Evolutionary conservation across 2,888 invertebrate genomes (phyloP).

Genomic region (Yponomeuta evonymella): DNA sequence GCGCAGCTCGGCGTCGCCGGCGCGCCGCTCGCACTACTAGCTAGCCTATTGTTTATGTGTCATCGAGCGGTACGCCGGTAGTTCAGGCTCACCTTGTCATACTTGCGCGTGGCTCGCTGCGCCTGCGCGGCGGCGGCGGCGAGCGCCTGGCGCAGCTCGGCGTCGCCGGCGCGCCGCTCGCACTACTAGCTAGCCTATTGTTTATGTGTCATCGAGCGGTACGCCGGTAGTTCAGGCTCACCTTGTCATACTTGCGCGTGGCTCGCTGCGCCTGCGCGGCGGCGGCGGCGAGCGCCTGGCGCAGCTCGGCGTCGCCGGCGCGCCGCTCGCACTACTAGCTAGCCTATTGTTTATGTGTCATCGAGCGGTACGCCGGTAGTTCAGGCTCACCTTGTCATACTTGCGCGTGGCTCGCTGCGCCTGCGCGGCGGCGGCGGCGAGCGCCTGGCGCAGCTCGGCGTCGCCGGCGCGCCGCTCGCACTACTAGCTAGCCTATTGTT

Average conservation of each 20-base stretch:
- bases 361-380: too few species aligned
- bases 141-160: constrained; percentile 80
- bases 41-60: too few species aligned
- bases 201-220: too few species aligned
- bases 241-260: constrained; percentile 81
- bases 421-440: constrained; percentile 84
- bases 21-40: constrained; percentile 64
- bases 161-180: constrained; percentile 49
- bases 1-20: constrained; percentile 56
- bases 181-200: constrained; percentile 38
- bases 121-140: constrained; percentile 84
- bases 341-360: too few species aligned
- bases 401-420: constrained; percentile 87
- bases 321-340: constrained; percentile 64
- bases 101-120: constrained; percentile 86
- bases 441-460: constrained; percentile 77
- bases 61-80: too few species aligned
- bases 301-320: constrained; percentile 45
- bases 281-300: constrained; percentile 83
- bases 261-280: constrained; percentile 85
- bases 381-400: constrained; percentile 54
- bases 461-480: constrained; percentile 63
- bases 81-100: constrained; percentile 47
- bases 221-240: constrained; percentile 19
- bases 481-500: constrained; percentile 13